These are phyloP conservation scores for Cydia strobilella DNA, from an alignment of 1,140 invertebrate genomes.

Conservation along the genomic window DNA sequence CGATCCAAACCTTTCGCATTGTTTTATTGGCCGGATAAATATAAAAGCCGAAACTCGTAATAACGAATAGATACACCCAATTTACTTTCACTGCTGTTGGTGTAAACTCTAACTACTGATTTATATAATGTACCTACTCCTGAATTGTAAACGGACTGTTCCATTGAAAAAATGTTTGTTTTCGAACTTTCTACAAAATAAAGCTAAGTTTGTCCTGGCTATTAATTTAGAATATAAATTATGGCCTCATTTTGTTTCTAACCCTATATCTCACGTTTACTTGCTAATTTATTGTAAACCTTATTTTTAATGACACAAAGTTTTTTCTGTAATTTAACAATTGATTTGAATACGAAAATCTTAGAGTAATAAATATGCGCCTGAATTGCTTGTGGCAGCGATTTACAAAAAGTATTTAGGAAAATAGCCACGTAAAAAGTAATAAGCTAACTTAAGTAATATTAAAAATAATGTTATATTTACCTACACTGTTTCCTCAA, in stretches of 20 bases:
- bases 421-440: not conserved
- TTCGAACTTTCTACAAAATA: conserved; percentile 20
- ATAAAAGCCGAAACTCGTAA: not conserved
- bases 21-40: conserved; percentile 1
- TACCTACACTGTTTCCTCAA: too few species aligned
- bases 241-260: not conserved
- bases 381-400: not conserved
- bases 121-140: not conserved
- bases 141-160: not conserved
- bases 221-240: conserved; percentile 25
- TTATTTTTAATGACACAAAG: not conserved
- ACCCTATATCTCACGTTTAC: not conserved
- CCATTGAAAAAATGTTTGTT: conserved; percentile 31
- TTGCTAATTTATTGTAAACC: not conserved
- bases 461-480: too few species aligned
- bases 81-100: conserved; percentile 1
- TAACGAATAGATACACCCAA: conserved; percentile 7
- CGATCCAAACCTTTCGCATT: not conserved
- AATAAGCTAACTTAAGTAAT: not conserved
- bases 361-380: too few species aligned
- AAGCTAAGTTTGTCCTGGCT: not conserved
- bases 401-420: not conserved
- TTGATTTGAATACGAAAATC: too few species aligned
- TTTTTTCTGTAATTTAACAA: not conserved
- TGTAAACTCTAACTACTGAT: not conserved